Conservation (phyloP, 1,140 invertebrate species). For the Pantala flavescens region DNA sequence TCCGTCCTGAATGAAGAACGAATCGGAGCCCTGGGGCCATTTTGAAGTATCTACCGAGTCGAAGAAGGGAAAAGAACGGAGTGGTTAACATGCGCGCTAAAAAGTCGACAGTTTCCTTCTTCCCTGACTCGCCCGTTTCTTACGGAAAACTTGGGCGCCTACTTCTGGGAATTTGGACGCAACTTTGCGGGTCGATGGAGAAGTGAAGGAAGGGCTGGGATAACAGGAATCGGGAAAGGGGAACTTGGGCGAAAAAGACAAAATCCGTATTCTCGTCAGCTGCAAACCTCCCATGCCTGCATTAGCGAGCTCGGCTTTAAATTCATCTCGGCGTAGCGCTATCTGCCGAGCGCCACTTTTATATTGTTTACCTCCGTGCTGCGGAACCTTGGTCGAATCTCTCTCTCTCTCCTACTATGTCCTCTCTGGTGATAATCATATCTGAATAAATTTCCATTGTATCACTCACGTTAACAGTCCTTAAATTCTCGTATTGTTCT, state of each 20-base stretch:
- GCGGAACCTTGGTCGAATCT: too few relatives aligned
- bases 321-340: not conserved
- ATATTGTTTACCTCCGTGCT: too few relatives aligned
- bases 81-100: not conserved
- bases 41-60: too few relatives aligned
- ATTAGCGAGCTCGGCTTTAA: not conserved
- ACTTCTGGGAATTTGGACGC: not conserved
- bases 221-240: not conserved
- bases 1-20: too few relatives aligned
- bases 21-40: too few relatives aligned
- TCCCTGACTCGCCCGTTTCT: not conserved
- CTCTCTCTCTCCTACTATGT: too few relatives aligned
- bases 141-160: not conserved
- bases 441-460: too few relatives aligned
- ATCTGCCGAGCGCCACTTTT: not conserved
- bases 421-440: too few relatives aligned
- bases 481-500: too few relatives aligned
- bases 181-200: not conserved
- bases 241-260: conserved; percentile 8
- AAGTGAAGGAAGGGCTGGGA: not conserved
- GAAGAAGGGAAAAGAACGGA: too few relatives aligned
- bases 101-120: conserved; percentile 4
- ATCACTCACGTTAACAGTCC: too few relatives aligned
- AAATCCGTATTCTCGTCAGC: not conserved
- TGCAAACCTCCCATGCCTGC: not conserved